These are phyloP conservation scores for Spisula subtruncata DNA, from an alignment of 2,888 invertebrate genomes.

Conservation along the genomic window DNA sequence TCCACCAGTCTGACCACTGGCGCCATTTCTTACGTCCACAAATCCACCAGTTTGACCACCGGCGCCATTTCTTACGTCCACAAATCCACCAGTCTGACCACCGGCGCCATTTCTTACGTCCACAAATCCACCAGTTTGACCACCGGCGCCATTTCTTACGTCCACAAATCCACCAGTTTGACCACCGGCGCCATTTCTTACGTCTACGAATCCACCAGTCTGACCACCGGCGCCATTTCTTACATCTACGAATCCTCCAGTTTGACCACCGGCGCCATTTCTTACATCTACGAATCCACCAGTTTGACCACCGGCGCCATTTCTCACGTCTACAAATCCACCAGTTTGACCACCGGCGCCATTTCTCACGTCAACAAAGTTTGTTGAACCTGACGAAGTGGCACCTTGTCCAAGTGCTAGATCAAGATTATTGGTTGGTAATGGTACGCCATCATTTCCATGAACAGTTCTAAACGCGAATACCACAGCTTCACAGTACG, in stretches of 20 bases:
- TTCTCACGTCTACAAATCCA: neutral
- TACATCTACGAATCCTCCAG: too few species aligned
- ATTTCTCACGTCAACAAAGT: conserved; percentile 16
- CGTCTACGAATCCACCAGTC: neutral
- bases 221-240: neutral
- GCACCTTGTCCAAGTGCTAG: neutral
- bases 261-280: neutral
- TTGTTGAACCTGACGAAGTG: neutral
- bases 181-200: neutral
- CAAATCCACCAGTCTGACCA: neutral
- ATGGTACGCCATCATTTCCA: conserved; percentile 6
- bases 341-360: neutral
- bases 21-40: neutral
- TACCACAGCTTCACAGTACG: conserved; percentile 52
- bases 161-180: neutral
- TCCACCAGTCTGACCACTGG: too few species aligned
- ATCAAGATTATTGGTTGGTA: neutral
- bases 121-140: too few species aligned
- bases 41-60: neutral
- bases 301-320: neutral
- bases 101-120: neutral
- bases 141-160: neutral
- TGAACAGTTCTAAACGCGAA: conserved; percentile 59
- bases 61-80: neutral
- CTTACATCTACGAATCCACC: neutral